Conservation (phyloP, 2,113 vertebrate genomes). For the Lepus europaeus region DNA sequence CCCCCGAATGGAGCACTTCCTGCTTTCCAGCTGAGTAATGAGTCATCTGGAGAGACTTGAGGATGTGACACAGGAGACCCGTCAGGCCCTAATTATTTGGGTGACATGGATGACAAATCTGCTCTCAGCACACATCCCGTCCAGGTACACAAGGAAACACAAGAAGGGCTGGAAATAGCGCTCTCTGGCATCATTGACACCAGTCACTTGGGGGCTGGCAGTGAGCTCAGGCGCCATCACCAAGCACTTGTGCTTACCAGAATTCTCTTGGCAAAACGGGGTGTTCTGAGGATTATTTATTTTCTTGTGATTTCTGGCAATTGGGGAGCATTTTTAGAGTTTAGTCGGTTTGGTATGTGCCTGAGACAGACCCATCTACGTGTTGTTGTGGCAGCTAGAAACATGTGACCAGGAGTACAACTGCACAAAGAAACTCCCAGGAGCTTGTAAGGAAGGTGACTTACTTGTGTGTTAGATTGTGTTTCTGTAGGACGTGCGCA, state of each 20-base stretch:
- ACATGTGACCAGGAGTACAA: not conserved
- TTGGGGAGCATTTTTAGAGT: constrained; percentile 7
- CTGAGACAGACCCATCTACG: not conserved
- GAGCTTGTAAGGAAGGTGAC: not conserved
- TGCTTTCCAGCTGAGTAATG: constrained; percentile 75
- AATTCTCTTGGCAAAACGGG: constrained; percentile 12
- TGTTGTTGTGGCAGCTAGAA: not conserved
- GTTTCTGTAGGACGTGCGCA: not conserved
- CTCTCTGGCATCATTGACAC: not conserved
- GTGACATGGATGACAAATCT: constrained; percentile 62
- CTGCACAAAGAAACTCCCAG: not conserved
- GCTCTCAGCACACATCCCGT: constrained; percentile 28
- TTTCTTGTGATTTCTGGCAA: constrained; percentile 43
- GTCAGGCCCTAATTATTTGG: constrained; percentile 65
- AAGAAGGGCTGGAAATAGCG: constrained; percentile 64
- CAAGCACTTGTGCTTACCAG: not conserved
- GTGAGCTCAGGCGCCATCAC: not conserved
- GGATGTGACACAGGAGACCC: constrained; percentile 71
- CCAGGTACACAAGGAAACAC: constrained; percentile 64
- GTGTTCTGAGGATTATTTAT: not conserved
- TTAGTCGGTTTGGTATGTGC: not conserved
- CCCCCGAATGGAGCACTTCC: constrained; percentile 76
- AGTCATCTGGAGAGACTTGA: constrained; percentile 72
- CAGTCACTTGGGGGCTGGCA: not conserved
- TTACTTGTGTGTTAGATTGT: not conserved